Evolutionary conservation across 2,888 invertebrate species (phyloP), one percentile per base, ranked within the genome.

Genomic region (Pimpla rufipes): DNA sequence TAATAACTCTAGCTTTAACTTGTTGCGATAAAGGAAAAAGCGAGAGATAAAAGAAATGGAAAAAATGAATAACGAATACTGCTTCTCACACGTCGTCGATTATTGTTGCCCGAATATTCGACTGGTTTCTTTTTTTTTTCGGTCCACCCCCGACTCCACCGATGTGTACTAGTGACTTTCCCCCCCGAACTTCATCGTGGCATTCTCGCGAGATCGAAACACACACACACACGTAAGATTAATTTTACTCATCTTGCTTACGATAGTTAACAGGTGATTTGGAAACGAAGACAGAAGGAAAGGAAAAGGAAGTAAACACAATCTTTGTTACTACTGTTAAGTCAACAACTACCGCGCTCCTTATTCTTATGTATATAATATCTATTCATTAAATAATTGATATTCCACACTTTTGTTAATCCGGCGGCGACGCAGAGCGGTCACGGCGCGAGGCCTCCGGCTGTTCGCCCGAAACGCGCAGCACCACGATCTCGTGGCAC

Each of bases 1-100:
- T 92, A 90, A 91, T 89, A 90, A 90, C 88, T 91, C 86, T 91
- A 92, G 92, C 91, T 91, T 91, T 91, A 91, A 92, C 90, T 91
- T 91, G 92, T 92, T 91, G 90, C 91, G 87, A 89, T 88, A 52
- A 76, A 80, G 66, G 59, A 59, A 29, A 40, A 64, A 13, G 6
- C 47, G 35, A 50, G 47, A 47, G 21, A 40, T 10, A 21, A 66
- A 66, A 66, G 13, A 64, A 64, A 64, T 8, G 45, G 47, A 40
- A 42, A 66, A 66, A 66, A 64, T 23, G 42, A 50, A 66, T 66
- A 42, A 62, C 57, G 66, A n/a, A 62, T 37, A 18, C 62, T 62
- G 62, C 66, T 42, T 66, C 45, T 23, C 66, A 66, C 40, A 66
- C 23, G 10, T 40, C 40, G 55, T 55, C 55, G 40, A 55, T 55